Conservation (phyloP, 2,888 invertebrate genomes). For the Dicyrtomina minuta region DNA sequence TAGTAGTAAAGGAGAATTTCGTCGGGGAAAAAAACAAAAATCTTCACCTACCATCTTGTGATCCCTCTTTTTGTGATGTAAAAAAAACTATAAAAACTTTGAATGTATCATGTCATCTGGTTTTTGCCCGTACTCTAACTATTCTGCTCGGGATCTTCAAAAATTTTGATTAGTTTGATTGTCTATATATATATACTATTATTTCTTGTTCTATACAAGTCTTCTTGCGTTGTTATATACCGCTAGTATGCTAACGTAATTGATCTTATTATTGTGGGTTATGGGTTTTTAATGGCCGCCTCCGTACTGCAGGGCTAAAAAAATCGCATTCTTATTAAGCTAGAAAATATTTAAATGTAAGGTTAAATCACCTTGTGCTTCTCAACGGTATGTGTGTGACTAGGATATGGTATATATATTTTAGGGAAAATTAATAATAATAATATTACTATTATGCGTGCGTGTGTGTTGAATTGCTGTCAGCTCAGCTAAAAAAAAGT, state of each 20-base stretch:
- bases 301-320: too few species aligned
- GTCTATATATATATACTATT: too few species aligned
- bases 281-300: background rate
- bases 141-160: too few species aligned
- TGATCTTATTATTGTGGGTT: background rate
- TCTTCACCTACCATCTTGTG: too few species aligned
- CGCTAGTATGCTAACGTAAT: background rate
- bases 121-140: too few species aligned
- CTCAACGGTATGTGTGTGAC: constrained; percentile 7
- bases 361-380: constrained; percentile 19
- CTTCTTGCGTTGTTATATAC: background rate
- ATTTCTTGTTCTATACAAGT: too few species aligned
- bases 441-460: constrained; percentile 8
- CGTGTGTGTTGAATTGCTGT: constrained; percentile 22
- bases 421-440: background rate
- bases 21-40: too few species aligned
- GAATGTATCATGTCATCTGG: too few species aligned
- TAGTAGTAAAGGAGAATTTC: too few species aligned
- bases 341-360: background rate
- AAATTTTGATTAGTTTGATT: too few species aligned
- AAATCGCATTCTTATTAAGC: background rate
- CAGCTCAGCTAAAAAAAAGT: constrained; percentile 11
- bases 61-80: too few species aligned
- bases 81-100: too few species aligned
- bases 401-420: background rate